Evolutionary conservation across 2,797 vertebrate species (phyloP).

Genomic region (Pipistrellus kuhlii): DNA sequence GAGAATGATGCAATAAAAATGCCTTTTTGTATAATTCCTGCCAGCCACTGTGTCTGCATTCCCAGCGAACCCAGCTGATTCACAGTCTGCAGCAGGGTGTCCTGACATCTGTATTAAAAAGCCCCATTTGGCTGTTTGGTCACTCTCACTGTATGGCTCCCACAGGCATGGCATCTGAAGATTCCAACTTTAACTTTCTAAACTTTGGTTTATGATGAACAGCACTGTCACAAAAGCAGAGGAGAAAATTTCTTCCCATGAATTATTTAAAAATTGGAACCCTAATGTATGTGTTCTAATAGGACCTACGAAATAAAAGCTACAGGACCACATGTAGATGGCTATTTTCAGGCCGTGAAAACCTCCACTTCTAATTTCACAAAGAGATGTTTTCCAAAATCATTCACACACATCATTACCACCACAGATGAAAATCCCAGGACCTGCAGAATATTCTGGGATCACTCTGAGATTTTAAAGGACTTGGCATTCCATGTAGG

Average conservation of each 20-base stretch:
- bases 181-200: neutral
- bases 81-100: neutral
- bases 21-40: slow-evolving; percentile 39
- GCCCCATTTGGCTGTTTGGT: neutral
- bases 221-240: neutral
- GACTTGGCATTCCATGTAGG: neutral
- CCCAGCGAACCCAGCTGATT: neutral
- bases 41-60: neutral
- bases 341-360: neutral
- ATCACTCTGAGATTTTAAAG: neutral
- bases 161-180: neutral
- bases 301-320: slow-evolving; percentile 29
- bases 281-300: neutral
- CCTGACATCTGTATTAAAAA: neutral
- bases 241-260: neutral
- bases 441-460: neutral
- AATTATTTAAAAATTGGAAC: slow-evolving; percentile 35
- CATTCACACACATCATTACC: neutral
- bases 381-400: slow-evolving; percentile 43
- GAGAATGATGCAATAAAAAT: slow-evolving; percentile 44
- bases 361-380: slow-evolving; percentile 8
- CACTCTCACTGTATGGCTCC: neutral
- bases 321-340: neutral
- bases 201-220: neutral
- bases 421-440: slow-evolving; percentile 17